Base-by-base conservation (phyloP, 2,888 invertebrate species). In the Adelognathus sp. region DNA sequence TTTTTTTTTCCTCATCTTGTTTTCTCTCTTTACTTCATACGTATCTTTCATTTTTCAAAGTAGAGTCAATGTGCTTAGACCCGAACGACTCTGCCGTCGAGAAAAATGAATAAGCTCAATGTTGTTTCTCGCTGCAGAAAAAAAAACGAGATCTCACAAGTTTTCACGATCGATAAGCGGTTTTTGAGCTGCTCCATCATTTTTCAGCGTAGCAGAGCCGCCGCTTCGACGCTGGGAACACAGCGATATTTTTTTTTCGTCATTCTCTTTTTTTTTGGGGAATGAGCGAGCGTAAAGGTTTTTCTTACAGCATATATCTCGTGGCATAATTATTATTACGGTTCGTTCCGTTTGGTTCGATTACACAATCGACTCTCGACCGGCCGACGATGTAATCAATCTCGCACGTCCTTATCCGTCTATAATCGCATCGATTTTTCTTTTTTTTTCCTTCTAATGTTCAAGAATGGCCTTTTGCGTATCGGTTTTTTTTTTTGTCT, bases 61-160 rank as follows among this genome's bases (percentile, higher is more conserved):
- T 63, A 87, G 90, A 89, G 87, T 84, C 83, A 88, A 90, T 90
- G 90, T 89, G 88, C 89, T 86, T 86, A 85, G 87, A 85, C 89
- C 83, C 86, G 86, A 83, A 84, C 84, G 80, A 77, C 63, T 24
- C 46, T 64, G 52, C 75, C 56, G 78, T 52, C 60, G 21, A 69
- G 44, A 70, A 29, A 52, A 33, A 54, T 52, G 69, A 41, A 21
- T 74, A 36, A 56, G 33, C 58, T 44, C 46, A 54, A 63, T 54
- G 16, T 39, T 61, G 41, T 39, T 67, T 50, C 33, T 50, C 63
- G 58, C 7, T 33, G 33, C 21, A 33, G 50, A 31, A 31, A 31
- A 52, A 52, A 36, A 29, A 14, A 54, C 7, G 31, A 29, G 54
- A 14, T 54, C 27, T 14, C 9, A 54, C 7, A 54, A 27, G 41